A percentile compares a stretch with the other conserved stretches of the same genome.
Conservation (phyloP, 2,888 invertebrate species). For the Volucella bombylans region DNA sequence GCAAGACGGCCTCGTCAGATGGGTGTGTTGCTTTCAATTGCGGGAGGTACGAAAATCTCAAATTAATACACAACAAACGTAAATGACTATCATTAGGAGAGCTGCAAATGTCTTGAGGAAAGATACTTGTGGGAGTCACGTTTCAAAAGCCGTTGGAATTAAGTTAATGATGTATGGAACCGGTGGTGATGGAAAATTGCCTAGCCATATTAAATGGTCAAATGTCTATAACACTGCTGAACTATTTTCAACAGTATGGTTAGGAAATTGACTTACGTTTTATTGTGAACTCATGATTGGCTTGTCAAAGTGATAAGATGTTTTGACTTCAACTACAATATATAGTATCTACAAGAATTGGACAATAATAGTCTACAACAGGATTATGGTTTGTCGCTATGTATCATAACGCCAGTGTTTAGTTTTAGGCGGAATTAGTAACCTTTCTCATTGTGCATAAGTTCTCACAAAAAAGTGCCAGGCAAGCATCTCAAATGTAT, state of each 20-base stretch:
- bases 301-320: too few species aligned
- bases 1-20: constrained; percentile 49
- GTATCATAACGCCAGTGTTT: too few species aligned
- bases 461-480: too few species aligned
- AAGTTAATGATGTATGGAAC: constrained; percentile 65
- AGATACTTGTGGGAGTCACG: constrained; percentile 67
- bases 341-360: too few species aligned
- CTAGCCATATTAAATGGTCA: constrained; percentile 61
- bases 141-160: constrained; percentile 64
- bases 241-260: constrained; percentile 38
- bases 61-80: constrained; percentile 65
- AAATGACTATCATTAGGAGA: constrained; percentile 67
- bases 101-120: constrained; percentile 58
- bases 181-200: constrained; percentile 53
- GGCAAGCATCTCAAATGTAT: too few species aligned
- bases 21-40: constrained; percentile 71
- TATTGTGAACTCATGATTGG: too few species aligned
- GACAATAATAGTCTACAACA: too few species aligned
- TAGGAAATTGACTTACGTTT: background rate
- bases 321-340: too few species aligned
- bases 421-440: too few species aligned
- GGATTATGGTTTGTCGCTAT: too few species aligned
- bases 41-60: constrained; percentile 55
- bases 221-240: constrained; percentile 36
- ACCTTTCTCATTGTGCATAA: too few species aligned